phyloP scores from a whole-genome alignment of 2,797 vertebrate genomes.

The Valencia hispanica region DNA sequence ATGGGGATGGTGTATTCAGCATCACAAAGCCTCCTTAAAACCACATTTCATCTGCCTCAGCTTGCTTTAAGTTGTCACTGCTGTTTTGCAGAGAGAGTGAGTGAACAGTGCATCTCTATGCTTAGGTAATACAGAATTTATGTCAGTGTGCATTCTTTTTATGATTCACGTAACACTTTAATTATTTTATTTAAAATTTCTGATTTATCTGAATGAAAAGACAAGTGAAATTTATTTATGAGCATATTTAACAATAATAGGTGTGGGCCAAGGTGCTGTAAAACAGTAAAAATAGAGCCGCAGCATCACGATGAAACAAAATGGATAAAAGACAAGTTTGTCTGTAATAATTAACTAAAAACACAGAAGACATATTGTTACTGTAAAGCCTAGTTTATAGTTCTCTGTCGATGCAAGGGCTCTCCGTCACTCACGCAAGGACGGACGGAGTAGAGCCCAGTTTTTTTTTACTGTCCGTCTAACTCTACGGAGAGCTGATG shows the following conservation, averaged over 20 bases:
- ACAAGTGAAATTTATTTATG: not conserved
- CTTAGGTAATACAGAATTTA: not conserved
- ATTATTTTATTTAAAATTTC: not conserved
- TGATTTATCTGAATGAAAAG: not conserved
- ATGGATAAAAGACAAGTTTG: not conserved
- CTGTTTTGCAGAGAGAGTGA: not conserved
- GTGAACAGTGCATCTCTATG: not conserved
- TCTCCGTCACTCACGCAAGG: no score
- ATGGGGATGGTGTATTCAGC: constrained; percentile 17
- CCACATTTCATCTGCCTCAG: constrained; percentile 1
- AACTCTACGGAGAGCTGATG: no score
- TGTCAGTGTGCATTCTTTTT: not conserved
- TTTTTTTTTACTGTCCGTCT: no score
- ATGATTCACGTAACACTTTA: not conserved
- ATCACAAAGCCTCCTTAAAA: constrained; percentile 1
- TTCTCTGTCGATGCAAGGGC: no score
- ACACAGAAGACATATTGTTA: not conserved
- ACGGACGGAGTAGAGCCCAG: no score
- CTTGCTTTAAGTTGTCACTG: not conserved
- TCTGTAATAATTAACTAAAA: not conserved
- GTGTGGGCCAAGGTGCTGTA: not conserved
- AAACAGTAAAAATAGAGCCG: not conserved
- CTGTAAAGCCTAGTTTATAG: not conserved
- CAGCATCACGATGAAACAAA: not conserved
- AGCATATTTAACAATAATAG: not conserved